Base-by-base conservation (phyloP, 2,113 vertebrate species). In the Pongo pygmaeus region DNA sequence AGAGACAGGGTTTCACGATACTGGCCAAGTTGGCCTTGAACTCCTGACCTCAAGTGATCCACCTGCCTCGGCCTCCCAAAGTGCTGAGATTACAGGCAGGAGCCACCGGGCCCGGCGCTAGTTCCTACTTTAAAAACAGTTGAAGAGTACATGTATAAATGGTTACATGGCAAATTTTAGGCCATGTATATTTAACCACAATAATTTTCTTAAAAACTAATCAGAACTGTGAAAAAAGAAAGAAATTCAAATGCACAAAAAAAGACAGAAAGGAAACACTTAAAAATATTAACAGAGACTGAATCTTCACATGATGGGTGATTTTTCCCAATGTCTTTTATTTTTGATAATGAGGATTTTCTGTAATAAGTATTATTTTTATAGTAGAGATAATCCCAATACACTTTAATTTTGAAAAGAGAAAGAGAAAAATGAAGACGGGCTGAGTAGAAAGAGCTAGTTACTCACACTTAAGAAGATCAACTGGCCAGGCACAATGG, bases 271-370 rank as follows among this genome's bases (percentile, higher is more conserved):
- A 74, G 35, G 30, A 59, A 83, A 72, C 25, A 84, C 3, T 16
- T 79, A 5, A 78, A 70, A 87, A 57, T 46, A 30, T 46, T 84
- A 75, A 96, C 9, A 50, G 13, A 93, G 20, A 64, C 27, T 25
- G 27, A 16, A 64, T 46, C 43, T 67, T 96, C 46, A 46, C 85
- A 38, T 52, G 70, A 86, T 30, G 43, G 50, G 30, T 43, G 22
- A 74, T 84, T 80, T 77, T 89, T 50, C 74, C 46, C n/a, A 52
- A 48, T 77, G 69, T 70, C 43, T 67, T 79, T 0, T 48, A n/a
- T 81, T 92, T 86, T 87, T 52, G 79, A 7, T 74, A 46, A 38
- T 64, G 52, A 83, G 20, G 35, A 40, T 81, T 92, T 97, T 84
- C 38, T 61, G 55, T 94, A 89, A 16, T 77, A 70, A 84, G 14